Percentiles rank a stretch among this genome's conserved stretches.
phyloP scores from a whole-genome alignment of 2,113 vertebrate genomes.

The Cyphomyrus plagiostoma region DNA sequence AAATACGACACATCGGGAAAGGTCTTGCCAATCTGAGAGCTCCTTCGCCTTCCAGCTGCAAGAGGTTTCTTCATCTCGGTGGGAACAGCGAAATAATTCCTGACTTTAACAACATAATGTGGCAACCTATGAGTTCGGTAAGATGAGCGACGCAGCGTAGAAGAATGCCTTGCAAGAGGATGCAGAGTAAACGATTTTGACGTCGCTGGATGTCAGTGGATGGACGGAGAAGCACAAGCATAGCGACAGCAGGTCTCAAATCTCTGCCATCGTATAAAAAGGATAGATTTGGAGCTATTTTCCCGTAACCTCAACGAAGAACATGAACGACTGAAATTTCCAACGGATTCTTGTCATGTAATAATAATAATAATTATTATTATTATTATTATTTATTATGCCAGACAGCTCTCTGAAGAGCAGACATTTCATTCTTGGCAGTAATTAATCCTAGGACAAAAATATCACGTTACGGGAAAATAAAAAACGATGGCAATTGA shows the following conservation, averaged over 20 bases:
- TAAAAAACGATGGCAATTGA: not conserved
- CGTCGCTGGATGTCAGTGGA: too few relatives aligned
- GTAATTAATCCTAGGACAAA: not conserved
- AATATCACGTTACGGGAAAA: not conserved
- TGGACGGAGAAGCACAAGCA: too few relatives aligned
- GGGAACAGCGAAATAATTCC: not conserved
- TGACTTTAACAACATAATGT: not conserved
- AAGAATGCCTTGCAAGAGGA: not conserved
- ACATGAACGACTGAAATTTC: not conserved
- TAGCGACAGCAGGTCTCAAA: not conserved
- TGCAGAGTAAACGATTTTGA: not conserved
- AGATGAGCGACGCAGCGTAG: not conserved
- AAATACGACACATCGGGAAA: not conserved
- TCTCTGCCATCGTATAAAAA: not conserved
- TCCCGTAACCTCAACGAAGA: not conserved
- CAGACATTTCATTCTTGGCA: not conserved
- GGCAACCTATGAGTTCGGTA: not conserved
- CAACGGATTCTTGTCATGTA: not conserved
- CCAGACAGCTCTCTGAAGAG: not conserved
- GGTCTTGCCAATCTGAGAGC: not conserved
- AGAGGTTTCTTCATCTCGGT: not conserved
- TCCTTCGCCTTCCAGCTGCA: not conserved
- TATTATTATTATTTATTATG: not conserved
- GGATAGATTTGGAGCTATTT: not conserved
- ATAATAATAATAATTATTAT: not conserved